phyloP scores from a whole-genome alignment of 2,113 vertebrate species.

The Bombycilla garrulus region DNA sequence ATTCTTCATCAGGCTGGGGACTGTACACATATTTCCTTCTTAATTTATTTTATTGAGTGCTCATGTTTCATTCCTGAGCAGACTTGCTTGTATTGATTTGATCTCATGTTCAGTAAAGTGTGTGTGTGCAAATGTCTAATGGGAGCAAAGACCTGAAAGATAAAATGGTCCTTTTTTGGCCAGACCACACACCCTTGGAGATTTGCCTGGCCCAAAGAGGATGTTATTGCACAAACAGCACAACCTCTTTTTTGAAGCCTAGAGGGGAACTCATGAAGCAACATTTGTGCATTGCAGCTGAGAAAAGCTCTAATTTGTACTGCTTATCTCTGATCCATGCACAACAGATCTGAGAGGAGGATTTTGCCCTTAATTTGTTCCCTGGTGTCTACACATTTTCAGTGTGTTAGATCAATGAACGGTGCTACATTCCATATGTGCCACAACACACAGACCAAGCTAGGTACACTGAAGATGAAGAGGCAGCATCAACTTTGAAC shows the following conservation, averaged over 20 bases:
- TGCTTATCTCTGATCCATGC: conserved; percentile 48
- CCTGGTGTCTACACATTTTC: conserved; percentile 49
- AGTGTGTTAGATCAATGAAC: conserved; percentile 45
- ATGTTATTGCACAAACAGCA: conserved; percentile 26
- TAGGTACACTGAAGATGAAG: conserved; percentile 51
- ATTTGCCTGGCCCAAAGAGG: conserved; percentile 5
- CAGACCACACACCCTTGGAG: conserved; percentile 14
- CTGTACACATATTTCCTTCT: background rate
- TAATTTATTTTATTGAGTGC: conserved; percentile 43
- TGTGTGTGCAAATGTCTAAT: conserved; percentile 16
- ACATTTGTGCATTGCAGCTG: conserved; percentile 21
- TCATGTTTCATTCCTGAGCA: conserved; percentile 29
- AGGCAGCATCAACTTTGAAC: conserved; percentile 49
- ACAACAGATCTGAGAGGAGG: conserved; percentile 46
- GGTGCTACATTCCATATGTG: conserved; percentile 10
- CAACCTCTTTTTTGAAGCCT: conserved; percentile 30
- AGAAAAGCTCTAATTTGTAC: conserved; percentile 49
- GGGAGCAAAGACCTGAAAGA: conserved; percentile 8
- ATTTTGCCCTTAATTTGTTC: conserved; percentile 65
- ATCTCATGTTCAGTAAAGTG: conserved; percentile 44
- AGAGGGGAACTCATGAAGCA: conserved; percentile 21
- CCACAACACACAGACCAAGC: background rate
- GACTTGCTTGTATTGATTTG: conserved; percentile 28
- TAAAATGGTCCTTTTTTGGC: conserved; percentile 26
- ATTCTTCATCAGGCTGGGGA: conserved; percentile 44